phyloP scores from a whole-genome alignment of 1,140 invertebrate species.

The Drosophila burlai region DNA sequence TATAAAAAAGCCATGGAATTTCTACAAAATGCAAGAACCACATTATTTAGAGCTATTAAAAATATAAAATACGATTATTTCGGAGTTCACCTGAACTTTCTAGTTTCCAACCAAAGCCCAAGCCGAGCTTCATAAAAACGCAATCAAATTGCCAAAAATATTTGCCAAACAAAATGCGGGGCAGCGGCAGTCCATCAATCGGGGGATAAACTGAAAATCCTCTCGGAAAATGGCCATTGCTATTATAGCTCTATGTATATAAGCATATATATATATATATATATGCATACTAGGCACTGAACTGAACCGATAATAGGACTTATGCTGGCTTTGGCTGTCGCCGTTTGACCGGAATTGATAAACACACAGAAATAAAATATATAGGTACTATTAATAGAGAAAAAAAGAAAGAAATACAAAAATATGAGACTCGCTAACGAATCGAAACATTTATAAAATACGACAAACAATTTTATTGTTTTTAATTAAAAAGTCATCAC shows the following conservation, averaged over 20 bases:
- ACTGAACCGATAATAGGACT: slow-evolving; percentile 37
- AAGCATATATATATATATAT: slow-evolving; percentile 1
- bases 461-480: slow-evolving; percentile 56
- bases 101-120: background rate
- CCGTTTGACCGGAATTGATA: slow-evolving; percentile 38
- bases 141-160: slow-evolving; percentile 38
- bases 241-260: slow-evolving; percentile 13
- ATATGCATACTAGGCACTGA: slow-evolving; percentile 10
- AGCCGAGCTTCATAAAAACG: slow-evolving; percentile 2
- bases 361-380: slow-evolving; percentile 12
- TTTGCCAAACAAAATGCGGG: slow-evolving; percentile 16
- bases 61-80: background rate
- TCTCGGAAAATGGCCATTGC: slow-evolving; percentile 21
- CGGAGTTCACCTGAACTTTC: background rate
- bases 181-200: slow-evolving; percentile 21
- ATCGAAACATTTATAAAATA: slow-evolving; percentile 20
- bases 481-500: slow-evolving; percentile 82
- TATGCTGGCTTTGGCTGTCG: slow-evolving; percentile 28
- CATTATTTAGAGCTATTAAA: background rate
- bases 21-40: background rate
- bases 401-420: background rate
- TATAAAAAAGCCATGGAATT: too few species aligned
- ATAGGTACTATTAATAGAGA: background rate
- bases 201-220: slow-evolving; percentile 27
- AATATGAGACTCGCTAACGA: background rate